Evolutionary conservation across 2,797 vertebrate genomes (phyloP), one percentile per base, ranked within the genome.

Genomic region (Arremon aurantiirostris): DNA sequence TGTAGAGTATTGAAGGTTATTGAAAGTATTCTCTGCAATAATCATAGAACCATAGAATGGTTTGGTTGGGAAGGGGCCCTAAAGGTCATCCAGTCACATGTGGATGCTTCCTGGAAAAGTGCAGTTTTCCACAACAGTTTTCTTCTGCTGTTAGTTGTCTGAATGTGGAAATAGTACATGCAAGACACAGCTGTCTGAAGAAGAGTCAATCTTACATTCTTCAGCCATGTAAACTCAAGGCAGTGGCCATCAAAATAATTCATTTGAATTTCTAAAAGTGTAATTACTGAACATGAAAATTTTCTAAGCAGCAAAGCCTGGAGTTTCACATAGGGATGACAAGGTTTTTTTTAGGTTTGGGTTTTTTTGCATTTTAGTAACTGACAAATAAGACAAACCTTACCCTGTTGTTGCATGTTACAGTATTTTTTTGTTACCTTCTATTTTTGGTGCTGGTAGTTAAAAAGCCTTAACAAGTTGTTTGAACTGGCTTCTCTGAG

Each of bases 401-500:
- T 8, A 8, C 26, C 13, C 16, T 52, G 35, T 30, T 50, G 32
- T 23, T 93, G 75, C 60, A 41, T 85, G 78, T 63, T 47, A 41
- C 12, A 42, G 2, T 11, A 2, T 6, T 32, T 23, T 56, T 50
- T 81, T 72, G 4, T 81, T 68, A 23, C 37, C 11, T 57, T 84
- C 7, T 81, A 0, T 20, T 63, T 46, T 52, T 11, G 23, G 28
- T 81, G 44, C 55, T 75, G 34, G 8, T 49, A 39, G 41, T 50
- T 72, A 37, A 82, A 86, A 91, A 64, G 28, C 34, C 8, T 49
- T 24, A 72, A 12, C 8, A 16, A 46, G 28, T 23, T 82, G 30
- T 49, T 91, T 68, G 47, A 85, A 44, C 28, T 68, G 34, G 16
- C 60, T 85, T 70, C 20, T 96, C 26, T 89, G 52, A 79, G 44